These are phyloP conservation scores for Syrphus vitripennis DNA, from an alignment of 2,888 invertebrate genomes.

Conservation along the genomic window DNA sequence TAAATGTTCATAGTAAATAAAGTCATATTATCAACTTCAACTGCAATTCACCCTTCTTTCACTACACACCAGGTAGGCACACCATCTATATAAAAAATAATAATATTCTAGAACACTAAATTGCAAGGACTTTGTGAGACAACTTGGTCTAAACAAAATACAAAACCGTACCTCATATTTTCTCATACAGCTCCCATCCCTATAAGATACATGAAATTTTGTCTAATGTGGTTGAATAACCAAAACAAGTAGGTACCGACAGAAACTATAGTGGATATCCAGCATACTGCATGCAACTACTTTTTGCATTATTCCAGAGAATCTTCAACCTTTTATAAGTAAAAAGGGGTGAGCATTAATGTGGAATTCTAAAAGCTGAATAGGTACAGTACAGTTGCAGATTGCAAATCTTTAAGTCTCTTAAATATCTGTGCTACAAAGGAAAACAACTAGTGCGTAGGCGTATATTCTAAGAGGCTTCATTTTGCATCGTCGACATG, in stretches of 20 bases:
- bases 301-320: conserved; percentile 42
- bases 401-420: conserved; percentile 60
- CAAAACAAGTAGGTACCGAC: neutral
- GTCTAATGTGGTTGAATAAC: conserved; percentile 7
- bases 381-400: conserved; percentile 23
- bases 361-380: conserved; percentile 45
- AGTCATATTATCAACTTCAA: conserved; percentile 38
- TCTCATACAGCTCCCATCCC: conserved; percentile 6
- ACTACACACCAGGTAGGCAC: no score
- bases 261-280: neutral
- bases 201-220: neutral
- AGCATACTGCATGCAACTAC: conserved; percentile 18
- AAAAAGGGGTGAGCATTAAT: conserved; percentile 36
- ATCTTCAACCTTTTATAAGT: conserved; percentile 27
- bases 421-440: conserved; percentile 36
- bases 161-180: conserved; percentile 13
- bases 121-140: neutral
- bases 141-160: neutral
- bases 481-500: conserved; percentile 3
- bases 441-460: conserved; percentile 40
- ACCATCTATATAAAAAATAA: neutral
- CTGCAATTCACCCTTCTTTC: neutral
- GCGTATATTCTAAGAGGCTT: neutral
- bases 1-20: no score
- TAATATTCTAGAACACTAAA: neutral